These are phyloP conservation scores for Platycnemis pennipes DNA, from an alignment of 2,888 invertebrate genomes.

Conservation along the genomic window DNA sequence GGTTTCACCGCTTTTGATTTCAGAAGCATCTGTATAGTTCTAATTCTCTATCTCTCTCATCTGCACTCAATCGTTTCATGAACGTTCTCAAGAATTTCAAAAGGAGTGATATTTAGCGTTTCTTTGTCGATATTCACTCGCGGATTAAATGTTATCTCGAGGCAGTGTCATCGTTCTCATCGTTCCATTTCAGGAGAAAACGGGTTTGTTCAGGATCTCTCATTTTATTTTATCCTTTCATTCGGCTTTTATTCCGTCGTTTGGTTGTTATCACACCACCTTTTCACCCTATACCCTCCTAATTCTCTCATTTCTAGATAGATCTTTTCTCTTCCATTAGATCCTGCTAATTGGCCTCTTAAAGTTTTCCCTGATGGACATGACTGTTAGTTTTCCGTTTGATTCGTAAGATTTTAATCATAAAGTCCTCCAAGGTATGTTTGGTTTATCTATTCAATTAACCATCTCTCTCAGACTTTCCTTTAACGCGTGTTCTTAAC, in stretches of 20 bases:
- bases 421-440: no score
- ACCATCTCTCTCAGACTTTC: no score
- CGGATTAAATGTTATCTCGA: neutral
- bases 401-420: no score
- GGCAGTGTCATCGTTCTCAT: neutral
- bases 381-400: no score
- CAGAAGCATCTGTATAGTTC: neutral
- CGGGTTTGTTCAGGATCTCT: neutral
- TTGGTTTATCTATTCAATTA: no score
- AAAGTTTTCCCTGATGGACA: no score
- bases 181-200: neutral
- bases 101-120: neutral
- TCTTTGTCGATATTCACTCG: neutral
- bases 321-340: neutral
- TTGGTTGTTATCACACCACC: neutral
- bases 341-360: no score
- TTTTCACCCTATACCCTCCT: neutral
- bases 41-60: neutral
- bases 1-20: neutral
- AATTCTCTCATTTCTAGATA: neutral
- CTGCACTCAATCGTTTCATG: neutral
- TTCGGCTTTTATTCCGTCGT: neutral
- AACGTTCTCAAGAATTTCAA: neutral
- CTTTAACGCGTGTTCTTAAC: no score
- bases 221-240: neutral